Base-by-base conservation (phyloP, 1,140 invertebrate genomes). In the Tetragonula clypearis region DNA sequence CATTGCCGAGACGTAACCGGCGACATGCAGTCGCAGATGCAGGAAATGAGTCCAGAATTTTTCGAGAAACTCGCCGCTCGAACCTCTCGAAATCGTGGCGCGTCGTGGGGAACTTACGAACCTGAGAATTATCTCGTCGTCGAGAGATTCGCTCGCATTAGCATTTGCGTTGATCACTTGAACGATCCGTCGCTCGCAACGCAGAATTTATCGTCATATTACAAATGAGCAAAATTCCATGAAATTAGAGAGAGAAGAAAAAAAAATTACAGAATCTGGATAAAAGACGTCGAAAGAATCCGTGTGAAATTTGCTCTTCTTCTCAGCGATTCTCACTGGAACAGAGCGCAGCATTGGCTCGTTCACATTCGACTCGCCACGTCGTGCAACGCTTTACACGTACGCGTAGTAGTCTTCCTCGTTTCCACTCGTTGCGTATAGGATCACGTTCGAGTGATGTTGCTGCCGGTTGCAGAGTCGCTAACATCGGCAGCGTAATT, bases 401-500 rank as follows among this genome's bases (percentile, higher is more conserved):
- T 75, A 21, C 3, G 21, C 26, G 23, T 6, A 14, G 23, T 6
- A 14, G 12, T 62, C 35, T 11, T 62, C 17, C 12, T 26, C 26
- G 53, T 65, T 56, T 55, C 26, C 17, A 41, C n/a, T n/a, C 74
- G 26, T 4, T 35, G 75, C 12, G 14, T 77, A 41, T 21, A 15
- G 30, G 15, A 17, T 41, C 35, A 49, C 49, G 17, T 30, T 26
- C 56, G n/a, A 30, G 1, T 30, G 1, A 62, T 84, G 72, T 74
- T 78, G 71, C 58, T 80, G 6, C 4, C 11, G 11, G 17, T 5
- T 30, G n/a, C 30, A 21, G n/a, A 62, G 60, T 14, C 12, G 60
- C 60, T 66, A 17, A 15, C 65, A 66, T 19, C 19, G 41, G 55
- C 8, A 78, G 30, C 65, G 79, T 86, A 82, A 87, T 86, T 82